These are phyloP conservation scores for Panulirus ornatus DNA, from an alignment of 1,140 invertebrate genomes.

Conservation along the genomic window DNA sequence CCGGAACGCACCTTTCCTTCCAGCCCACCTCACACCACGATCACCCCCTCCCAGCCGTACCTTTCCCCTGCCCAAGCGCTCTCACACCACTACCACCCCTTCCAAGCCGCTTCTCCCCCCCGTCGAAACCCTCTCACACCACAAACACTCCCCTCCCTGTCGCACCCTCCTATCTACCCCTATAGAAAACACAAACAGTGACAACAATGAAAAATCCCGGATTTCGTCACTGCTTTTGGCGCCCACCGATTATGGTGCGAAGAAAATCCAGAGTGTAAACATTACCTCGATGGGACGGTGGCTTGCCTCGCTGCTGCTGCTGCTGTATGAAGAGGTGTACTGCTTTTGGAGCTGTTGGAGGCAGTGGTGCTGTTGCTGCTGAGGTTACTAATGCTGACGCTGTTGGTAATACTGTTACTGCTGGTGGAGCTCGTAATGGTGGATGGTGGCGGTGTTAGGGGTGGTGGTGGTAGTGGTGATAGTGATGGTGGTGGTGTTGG, in stretches of 20 bases:
- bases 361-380: no score
- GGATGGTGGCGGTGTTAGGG: no score
- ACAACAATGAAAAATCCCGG: slow-evolving; percentile 3
- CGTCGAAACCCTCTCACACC: not conserved
- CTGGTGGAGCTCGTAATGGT: no score
- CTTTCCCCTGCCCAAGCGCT: not conserved
- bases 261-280: not conserved
- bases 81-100: not conserved
- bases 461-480: no score
- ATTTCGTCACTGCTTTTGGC: slow-evolving; percentile 7
- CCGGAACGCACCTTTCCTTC: not conserved
- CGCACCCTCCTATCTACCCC: not conserved
- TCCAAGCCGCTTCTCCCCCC: not conserved
- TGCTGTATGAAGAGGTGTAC: no score
- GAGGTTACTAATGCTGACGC: no score
- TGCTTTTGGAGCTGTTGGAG: no score
- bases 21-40: not conserved
- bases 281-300: not conserved
- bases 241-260: not conserved
- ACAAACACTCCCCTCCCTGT: no score
- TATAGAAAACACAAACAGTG: slow-evolving; percentile 1
- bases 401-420: no score
- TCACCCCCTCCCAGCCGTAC: not conserved
- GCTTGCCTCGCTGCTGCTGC: not conserved
- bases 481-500: no score